A percentile compares a stretch with the other conserved stretches of the same genome.
Evolutionary conservation across 2,797 vertebrate species (phyloP).

Genomic region (Danio choprae): DNA sequence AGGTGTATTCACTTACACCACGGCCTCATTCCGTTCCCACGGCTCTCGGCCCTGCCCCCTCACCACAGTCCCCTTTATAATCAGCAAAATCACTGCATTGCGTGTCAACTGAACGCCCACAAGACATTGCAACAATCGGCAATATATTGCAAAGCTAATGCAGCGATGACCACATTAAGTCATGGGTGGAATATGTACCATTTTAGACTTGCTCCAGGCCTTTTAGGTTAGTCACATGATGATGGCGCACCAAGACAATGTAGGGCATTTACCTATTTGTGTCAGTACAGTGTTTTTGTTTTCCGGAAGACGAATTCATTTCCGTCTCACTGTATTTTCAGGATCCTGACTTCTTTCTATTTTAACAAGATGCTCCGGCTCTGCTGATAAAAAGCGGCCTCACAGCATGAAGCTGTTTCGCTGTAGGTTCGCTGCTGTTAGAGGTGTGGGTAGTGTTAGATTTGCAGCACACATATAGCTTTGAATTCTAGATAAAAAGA

Average conservation of each 20-base stretch:
- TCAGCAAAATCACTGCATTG: neutral
- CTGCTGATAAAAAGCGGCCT: slow-evolving; percentile 15
- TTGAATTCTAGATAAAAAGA: slow-evolving; percentile 12
- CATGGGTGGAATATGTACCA: neutral
- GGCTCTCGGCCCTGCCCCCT: too few relatives aligned
- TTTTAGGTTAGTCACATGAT: slow-evolving; percentile 21
- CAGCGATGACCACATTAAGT: neutral
- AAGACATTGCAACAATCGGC: neutral
- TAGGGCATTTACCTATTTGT: slow-evolving; percentile 12
- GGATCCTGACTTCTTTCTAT: slow-evolving; percentile 1
- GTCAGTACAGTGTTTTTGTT: neutral
- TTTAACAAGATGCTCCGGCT: slow-evolving; percentile 34
- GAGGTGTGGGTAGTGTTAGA: slow-evolving; percentile 15
- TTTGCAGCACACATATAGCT: slow-evolving; percentile 3
- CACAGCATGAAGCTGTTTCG: slow-evolving; percentile 7
- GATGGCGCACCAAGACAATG: neutral
- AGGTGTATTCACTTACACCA: too few relatives aligned
- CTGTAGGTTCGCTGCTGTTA: slow-evolving; percentile 5
- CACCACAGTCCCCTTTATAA: too few relatives aligned
- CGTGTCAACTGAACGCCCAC: neutral
- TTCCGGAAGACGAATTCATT: neutral
- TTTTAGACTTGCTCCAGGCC: neutral
- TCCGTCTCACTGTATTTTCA: neutral
- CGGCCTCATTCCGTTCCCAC: too few relatives aligned
- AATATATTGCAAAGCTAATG: neutral